Evolutionary conservation across 2,113 vertebrate genomes (phyloP), one percentile per base, ranked within the genome.

Genomic region (Grantiella picta): DNA sequence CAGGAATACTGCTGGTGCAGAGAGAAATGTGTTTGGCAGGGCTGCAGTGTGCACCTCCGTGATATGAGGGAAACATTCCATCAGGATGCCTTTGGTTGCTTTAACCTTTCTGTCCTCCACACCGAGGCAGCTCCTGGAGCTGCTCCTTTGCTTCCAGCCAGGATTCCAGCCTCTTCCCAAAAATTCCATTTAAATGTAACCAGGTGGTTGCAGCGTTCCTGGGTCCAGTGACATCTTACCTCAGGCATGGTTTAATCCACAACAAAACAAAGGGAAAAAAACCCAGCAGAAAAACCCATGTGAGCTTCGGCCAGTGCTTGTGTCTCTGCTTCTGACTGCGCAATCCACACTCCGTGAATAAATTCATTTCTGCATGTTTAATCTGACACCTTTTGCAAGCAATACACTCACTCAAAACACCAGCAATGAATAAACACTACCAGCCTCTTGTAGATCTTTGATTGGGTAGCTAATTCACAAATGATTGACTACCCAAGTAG

Each of bases 401-500:
- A 94, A 60, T 71, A 38, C 92, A 71, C 92, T 95, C 88, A 57
- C 94, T 94, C 83, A 94, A 96, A 97, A 96, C 83, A 96, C 68
- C 60, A 93, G 76, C 89, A 76, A 82, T 9, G 90, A 90, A 88
- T 89, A 95, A 96, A 91, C 68, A 69, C 59, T 52, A 61, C 81
- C 75, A 90, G 91, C 80, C 68, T 94, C 90, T 89, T 86, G 88
- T 40, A 95, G 86, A 83, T 95, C 66, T 94, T 94, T 92, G 92
- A 84, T 91, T 93, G 92, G 93, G 82, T 94, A 93, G 90, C 96
- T 95, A 93, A 97, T 95, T 97, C 95, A 90, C 95, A 96, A 96
- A 90, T 97, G 96, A 97, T 96, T 96, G 96, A 96, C 96, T 92
- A 80, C 92, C 79, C 92, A 91, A 90, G 91, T 94, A 83, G 92